These are phyloP conservation scores for Copidosoma floridanum DNA, from an alignment of 1,140 invertebrate species.

Conservation along the genomic window DNA sequence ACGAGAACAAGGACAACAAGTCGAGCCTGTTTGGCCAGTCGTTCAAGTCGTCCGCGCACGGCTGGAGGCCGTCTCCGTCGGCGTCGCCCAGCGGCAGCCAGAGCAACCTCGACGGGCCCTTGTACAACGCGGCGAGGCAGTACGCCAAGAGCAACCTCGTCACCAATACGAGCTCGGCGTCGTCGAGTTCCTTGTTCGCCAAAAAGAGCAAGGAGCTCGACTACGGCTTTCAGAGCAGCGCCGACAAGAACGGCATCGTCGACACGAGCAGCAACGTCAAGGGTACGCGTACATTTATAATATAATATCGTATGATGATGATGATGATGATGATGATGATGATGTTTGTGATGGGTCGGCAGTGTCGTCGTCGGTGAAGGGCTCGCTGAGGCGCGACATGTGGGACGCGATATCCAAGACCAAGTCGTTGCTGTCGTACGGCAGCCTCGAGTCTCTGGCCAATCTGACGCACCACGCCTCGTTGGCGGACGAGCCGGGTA, in stretches of 20 bases:
- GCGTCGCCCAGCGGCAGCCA: slow-evolving; percentile 39
- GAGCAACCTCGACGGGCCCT: slow-evolving; percentile 40
- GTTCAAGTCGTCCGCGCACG: too few relatives aligned
- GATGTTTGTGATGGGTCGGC: too few relatives aligned
- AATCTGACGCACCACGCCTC: slow-evolving; percentile 60
- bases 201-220: slow-evolving; percentile 50
- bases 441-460: slow-evolving; percentile 66
- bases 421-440: slow-evolving; percentile 68
- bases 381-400: slow-evolving; percentile 66
- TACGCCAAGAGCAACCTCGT: too few relatives aligned
- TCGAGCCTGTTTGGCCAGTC: too few relatives aligned
- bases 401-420: slow-evolving; percentile 82
- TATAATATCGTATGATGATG: too few relatives aligned
- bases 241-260: slow-evolving; percentile 53
- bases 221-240: slow-evolving; percentile 41
- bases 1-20: too few relatives aligned
- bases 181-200: slow-evolving; percentile 47
- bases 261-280: slow-evolving; percentile 70
- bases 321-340: not conserved
- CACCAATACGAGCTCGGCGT: slow-evolving; percentile 32
- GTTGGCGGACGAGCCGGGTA: slow-evolving; percentile 17
- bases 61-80: not conserved
- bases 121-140: slow-evolving; percentile 46
- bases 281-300: too few relatives aligned
- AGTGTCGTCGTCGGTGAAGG: slow-evolving; percentile 66